These are phyloP conservation scores for Mycteria americana DNA, from an alignment of 2,797 vertebrate genomes.

Conservation along the genomic window DNA sequence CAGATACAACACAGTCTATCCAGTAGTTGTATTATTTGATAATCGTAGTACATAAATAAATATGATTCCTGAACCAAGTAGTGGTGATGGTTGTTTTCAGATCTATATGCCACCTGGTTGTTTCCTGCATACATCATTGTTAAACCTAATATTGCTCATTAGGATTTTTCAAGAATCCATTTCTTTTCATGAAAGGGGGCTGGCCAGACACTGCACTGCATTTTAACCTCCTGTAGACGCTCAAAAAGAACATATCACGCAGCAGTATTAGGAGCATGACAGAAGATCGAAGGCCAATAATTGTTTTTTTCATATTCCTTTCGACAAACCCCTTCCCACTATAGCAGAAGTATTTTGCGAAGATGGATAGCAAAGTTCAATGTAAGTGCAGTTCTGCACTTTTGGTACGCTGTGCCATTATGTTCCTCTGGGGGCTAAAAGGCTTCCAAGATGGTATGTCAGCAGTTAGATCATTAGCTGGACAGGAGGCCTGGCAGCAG, in stretches of 20 bases:
- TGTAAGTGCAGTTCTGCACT: neutral
- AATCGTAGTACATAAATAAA: neutral
- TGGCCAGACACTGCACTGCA: neutral
- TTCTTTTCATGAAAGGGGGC: neutral
- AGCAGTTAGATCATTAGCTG: neutral
- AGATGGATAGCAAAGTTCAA: neutral
- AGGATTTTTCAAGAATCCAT: neutral
- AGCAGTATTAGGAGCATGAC: neutral
- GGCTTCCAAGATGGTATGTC: neutral
- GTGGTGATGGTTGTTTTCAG: neutral
- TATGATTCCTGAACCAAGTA: neutral
- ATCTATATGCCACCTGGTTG: neutral
- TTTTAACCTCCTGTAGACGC: neutral
- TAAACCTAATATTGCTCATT: neutral
- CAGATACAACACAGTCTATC: neutral
- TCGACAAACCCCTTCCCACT: neutral
- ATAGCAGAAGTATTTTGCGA: neutral
- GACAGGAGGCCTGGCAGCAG: neutral
- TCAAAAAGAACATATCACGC: neutral
- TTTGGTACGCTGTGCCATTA: neutral
- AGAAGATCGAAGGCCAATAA: neutral
- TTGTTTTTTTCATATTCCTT: neutral
- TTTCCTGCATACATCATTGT: neutral
- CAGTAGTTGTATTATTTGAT: neutral
- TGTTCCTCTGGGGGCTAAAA: neutral